Base-by-base conservation (phyloP, 2,888 invertebrate genomes). In the Mesoligia furuncula region DNA sequence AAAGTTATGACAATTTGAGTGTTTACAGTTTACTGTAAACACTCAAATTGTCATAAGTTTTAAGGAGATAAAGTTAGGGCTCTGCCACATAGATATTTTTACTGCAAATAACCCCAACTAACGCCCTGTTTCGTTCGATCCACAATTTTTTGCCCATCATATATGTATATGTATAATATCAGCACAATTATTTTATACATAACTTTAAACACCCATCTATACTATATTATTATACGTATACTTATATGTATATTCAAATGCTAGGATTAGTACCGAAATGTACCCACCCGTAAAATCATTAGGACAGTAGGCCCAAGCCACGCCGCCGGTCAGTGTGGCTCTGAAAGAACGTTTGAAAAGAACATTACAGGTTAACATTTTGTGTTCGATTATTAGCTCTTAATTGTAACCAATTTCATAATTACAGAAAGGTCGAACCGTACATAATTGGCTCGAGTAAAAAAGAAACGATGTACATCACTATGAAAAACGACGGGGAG, bases 401-500 rank as follows among this genome's bases (percentile, higher is more conserved):
- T 45, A 9, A 54, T 36, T n/a, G 8, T 24, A 13, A 36, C n/a
- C 2, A 74, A 31, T 77, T 75, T 57, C 13, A 1, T 59, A 2
- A 31, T 69, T 75, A 13, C 62, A 84, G 83, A 2, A 54, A 74
- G 2, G 3, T 9, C 4, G 0, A 48, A 8, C 75, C 73, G 65
- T 93, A 95, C 77, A 48, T 87, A 42, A 90, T 93, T 20, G 95
- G 95, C 0, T 93, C 94, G 0, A 87, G 90, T 3, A 70, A 83
- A 0, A 77, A 20, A 0, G 92, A 93, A 54, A 71, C 17, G 0
- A 71, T 93, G 0, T 42, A 31, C 0, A 65, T 94, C 1, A 24
- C 8, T 0, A 79, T 95, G 0, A 5, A 0, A 0, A 96, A 95
- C 78, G 61, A 67, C 0, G 94, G 94, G 0, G 93, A 95, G 42